phyloP scores from a whole-genome alignment of 2,113 vertebrate species.

The Oxyruncus cristatus region DNA sequence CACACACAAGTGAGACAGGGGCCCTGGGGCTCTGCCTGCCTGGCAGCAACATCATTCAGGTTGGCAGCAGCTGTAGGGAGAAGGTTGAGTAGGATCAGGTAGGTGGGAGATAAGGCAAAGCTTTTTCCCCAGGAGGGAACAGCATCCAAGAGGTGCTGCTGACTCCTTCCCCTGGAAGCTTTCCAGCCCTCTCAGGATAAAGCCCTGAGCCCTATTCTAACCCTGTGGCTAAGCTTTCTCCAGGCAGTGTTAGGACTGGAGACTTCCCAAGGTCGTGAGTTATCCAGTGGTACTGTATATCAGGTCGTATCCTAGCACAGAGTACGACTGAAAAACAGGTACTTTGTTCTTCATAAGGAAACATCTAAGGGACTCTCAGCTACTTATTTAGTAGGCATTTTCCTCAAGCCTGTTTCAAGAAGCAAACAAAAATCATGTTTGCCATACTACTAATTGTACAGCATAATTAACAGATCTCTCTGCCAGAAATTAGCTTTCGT shows the following conservation, averaged over 20 bases:
- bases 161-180: not conserved
- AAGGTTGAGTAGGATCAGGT: not conserved
- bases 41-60: rapidly evolving
- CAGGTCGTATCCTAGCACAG: not conserved
- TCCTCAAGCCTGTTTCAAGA: not conserved
- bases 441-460: not conserved
- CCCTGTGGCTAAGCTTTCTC: not conserved
- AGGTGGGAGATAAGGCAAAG: no score
- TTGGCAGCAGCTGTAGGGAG: not conserved
- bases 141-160: not conserved
- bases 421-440: not conserved
- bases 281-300: not conserved
- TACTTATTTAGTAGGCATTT: not conserved
- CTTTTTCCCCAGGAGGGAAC: rapidly evolving
- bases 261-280: not conserved
- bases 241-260: not conserved
- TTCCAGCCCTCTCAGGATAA: not conserved
- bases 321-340: not conserved
- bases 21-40: no score
- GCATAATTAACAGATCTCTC: not conserved
- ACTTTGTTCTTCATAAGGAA: not conserved
- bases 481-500: not conserved
- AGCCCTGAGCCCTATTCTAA: not conserved
- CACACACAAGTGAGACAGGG: rapidly evolving
- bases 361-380: not conserved